Percentiles rank a stretch among this genome's conserved stretches.
phyloP scores from a whole-genome alignment of 2,113 vertebrate genomes.

The Nansenia antarctica region DNA sequence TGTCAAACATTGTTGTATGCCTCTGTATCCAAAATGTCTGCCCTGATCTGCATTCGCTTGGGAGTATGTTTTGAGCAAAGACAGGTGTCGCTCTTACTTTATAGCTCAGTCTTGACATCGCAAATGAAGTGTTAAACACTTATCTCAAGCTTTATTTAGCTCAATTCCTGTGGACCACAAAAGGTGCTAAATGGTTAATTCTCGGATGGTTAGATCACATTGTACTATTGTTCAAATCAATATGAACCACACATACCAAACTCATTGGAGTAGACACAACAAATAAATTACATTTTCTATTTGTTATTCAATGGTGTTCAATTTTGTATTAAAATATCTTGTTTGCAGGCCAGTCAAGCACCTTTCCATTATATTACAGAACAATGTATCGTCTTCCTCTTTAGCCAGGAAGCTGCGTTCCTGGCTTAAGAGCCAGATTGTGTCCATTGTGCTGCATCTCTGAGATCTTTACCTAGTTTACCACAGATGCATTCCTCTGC shows the following conservation, averaged over 20 bases:
- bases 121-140: constrained; percentile 4
- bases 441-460: constrained; percentile 6
- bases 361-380: constrained; percentile 11
- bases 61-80: constrained; percentile 18
- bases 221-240: not conserved
- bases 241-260: not conserved
- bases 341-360: not conserved
- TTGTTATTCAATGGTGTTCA: not conserved
- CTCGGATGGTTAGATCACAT: not conserved
- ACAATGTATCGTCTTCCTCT: constrained; percentile 8
- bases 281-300: no score
- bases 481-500: constrained; percentile 21
- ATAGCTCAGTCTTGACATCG: not conserved
- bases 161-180: not conserved
- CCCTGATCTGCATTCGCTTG: constrained; percentile 18
- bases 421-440: not conserved
- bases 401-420: constrained; percentile 11
- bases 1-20: constrained; percentile 57
- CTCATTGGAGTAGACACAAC: no score
- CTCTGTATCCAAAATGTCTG: constrained; percentile 60
- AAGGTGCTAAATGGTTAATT: not conserved
- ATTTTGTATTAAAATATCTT: not conserved
- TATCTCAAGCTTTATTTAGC: not conserved
- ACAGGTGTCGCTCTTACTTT: constrained; percentile 49
- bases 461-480: constrained; percentile 12